Evolutionary conservation across 2,888 invertebrate genomes (phyloP), one percentile per base, ranked within the genome.

Genomic region (Drosophila pullipes): DNA sequence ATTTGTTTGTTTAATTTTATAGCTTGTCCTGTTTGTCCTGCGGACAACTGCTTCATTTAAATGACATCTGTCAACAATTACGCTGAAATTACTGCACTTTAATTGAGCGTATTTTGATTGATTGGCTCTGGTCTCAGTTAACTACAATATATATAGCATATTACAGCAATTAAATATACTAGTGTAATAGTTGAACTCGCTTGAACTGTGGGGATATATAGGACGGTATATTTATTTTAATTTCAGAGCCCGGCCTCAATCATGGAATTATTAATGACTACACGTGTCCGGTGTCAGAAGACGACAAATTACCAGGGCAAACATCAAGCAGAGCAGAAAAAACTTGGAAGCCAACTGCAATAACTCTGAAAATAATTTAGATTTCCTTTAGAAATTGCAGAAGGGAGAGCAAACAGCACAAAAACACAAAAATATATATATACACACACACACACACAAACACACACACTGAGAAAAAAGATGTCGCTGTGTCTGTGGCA

Each of bases 281-380:
- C 90, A 89, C 84, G 82, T 84, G 90, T 85, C 82, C 82, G 67
- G 37, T 83, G 83, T 85, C 89, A 83, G 75, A 28, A 62, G 33
- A 78, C 63, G 70, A 89, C 88, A 84, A 85, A 87, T 87, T 89
- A 69, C 88, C 76, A 65, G 64, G 65, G 70, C 83, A 65, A 76
- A 71, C 71, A 73, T 81, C 63, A 71, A 64, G 69, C 80, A 75
- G 66, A 61, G 66, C 30, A 59, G 54, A 28, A 28, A 87, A 84
- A 83, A 82, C 60, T 65, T 72, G 71, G 67, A 54, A 69, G 67
- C 84, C 71, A 72, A 75, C 82, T 69, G 89, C 83, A 90, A 90
- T 90, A 89, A 90, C 90, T 90, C 86, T 74, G 76, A 87, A 85
- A 85, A 85, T 89, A 90, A 89, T 85, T 85, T 85, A 85, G 85